These are phyloP conservation scores for Stichodactyla helianthus DNA, from an alignment of 64 coral and sea anemone species.

Conservation along the genomic window DNA sequence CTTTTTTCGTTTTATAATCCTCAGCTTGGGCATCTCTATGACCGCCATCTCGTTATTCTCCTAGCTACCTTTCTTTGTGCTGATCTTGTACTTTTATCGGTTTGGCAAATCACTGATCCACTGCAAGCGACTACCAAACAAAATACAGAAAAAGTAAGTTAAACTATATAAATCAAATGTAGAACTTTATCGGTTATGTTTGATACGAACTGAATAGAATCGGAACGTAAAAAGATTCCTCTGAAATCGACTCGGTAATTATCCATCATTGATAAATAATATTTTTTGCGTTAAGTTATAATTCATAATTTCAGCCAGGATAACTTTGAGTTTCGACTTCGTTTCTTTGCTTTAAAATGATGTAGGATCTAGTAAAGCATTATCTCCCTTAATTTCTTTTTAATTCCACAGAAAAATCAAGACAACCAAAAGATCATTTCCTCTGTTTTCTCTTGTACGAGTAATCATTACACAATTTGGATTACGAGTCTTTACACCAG, in stretches of 20 bases:
- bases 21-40: conserved; percentile 28
- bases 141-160: background rate
- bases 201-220: no score
- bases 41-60: conserved; percentile 40
- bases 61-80: conserved; percentile 19
- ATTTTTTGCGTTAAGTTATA: no score
- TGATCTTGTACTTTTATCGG: conserved; percentile 13
- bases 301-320: no score
- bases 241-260: no score
- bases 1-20: background rate
- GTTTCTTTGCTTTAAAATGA: no score
- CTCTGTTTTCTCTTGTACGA: background rate
- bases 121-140: background rate
- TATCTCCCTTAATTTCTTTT: background rate
- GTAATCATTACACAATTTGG: background rate
- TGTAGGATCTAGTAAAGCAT: no score
- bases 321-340: no score
- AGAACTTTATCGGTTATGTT: background rate
- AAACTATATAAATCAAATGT: background rate
- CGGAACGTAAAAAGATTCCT: no score
- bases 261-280: no score
- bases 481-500: conserved; percentile 19
- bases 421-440: background rate
- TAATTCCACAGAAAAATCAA: background rate
- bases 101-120: conserved; percentile 26